Percentiles rank a stretch among this genome's conserved stretches.
phyloP scores from a whole-genome alignment of 1,140 invertebrate species.

The Dendrolimus kikuchii region DNA sequence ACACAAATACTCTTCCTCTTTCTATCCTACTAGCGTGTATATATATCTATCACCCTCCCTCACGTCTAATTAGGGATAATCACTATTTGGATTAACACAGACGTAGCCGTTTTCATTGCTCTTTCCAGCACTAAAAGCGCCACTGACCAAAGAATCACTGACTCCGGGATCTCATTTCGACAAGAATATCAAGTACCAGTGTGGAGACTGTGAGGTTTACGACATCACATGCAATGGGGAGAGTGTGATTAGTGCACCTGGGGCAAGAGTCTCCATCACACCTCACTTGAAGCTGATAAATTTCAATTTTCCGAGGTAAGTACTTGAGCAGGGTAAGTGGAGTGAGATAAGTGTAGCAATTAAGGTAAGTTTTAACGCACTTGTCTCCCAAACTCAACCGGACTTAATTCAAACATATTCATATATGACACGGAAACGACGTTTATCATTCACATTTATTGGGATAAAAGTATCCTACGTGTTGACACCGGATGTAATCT shows the following conservation, averaged over 20 bases:
- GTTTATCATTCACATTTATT: no score
- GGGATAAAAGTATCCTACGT: no score
- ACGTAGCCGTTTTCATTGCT: no score
- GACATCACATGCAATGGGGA: conserved; percentile 40
- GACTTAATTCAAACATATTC: no score
- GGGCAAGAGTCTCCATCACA: conserved; percentile 24
- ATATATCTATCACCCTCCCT: no score
- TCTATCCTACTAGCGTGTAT: no score
- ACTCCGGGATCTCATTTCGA: conserved; percentile 29
- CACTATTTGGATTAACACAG: no score
- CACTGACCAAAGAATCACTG: conserved; percentile 15
- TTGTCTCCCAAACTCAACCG: no score
- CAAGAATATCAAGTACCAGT: conserved; percentile 22
- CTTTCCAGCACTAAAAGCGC: conserved; percentile 14
- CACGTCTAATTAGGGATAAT: no score
- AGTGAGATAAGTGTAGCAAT: background rate
- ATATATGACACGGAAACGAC: no score
- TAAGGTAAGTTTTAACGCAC: background rate
- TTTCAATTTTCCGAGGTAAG: conserved; percentile 37
- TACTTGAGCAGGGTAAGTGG: background rate
- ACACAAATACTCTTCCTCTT: no score
- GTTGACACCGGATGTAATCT: no score
- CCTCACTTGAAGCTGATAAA: conserved; percentile 22
- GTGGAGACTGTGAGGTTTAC: conserved; percentile 22
- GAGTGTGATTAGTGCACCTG: conserved; percentile 18